Base-by-base conservation (phyloP, 2,797 vertebrate genomes). In the Crocidura indochinensis region DNA sequence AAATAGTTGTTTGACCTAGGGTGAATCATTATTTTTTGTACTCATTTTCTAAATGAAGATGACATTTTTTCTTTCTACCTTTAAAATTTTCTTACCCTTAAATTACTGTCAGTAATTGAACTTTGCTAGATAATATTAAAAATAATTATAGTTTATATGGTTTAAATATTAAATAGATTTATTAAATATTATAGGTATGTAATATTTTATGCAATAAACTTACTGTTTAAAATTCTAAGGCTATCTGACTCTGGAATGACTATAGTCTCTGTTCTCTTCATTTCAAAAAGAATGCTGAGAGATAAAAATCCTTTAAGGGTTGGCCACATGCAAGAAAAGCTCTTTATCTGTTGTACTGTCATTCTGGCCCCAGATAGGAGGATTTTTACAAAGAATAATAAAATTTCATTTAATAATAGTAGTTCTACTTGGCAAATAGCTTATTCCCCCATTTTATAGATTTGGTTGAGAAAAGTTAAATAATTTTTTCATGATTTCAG, bases 91-190 rank as follows among this genome's bases (percentile, higher is more conserved):
- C 15, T 76, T 29, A 76, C 22, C 53, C 31, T n/a, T 20, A 29
- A 44, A 75, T 90, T 19, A 47, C 6, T 90, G 27, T 38, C 27
- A 75, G 31, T 71, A 86, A 31, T 53, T 82, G 51, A 71, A 64
- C 15, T 31, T 75, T 53, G 8, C 29, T 78, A 76, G 19, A 24
- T 4, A 81, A 22, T 73, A 89, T 64, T 72, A 56, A 44, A 46
- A 31, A 87, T 72, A 72, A 87, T 29, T 80, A 47, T 67, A 93
- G 49, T 51, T 89, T 22, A 62, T 10, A 19, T 44, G 46, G 53
- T 84, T 89, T 64, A 89, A 94, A 83, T 3, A n/a, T n/a, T n/a
- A n/a, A n/a, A n/a, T n/a, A 60, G 3, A 72, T 72, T 9, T 72
- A 76, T 65, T 22, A 86, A 84, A 80, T 84, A 6, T 75, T 27